phyloP scores from a whole-genome alignment of 2,113 vertebrate species.

The Limanda limanda region DNA sequence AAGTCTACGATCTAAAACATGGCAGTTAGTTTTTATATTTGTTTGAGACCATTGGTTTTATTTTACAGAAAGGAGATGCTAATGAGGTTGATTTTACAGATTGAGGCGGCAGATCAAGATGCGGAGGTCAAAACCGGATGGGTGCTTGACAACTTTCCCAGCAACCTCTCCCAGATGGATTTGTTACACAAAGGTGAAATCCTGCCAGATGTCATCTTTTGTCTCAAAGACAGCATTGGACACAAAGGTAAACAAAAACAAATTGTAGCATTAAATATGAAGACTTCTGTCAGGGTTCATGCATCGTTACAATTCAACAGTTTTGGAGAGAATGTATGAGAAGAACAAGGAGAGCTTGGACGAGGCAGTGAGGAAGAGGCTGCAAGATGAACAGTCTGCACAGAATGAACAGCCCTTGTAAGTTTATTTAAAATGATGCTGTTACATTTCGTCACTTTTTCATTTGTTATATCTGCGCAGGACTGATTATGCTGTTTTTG shows the following conservation, averaged over 20 bases:
- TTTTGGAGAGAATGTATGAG: constrained; percentile 77
- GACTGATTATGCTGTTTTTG: constrained; percentile 20
- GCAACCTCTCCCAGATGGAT: constrained; percentile 79
- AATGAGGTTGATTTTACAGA: constrained; percentile 63
- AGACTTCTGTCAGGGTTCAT: neutral
- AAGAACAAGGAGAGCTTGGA: constrained; percentile 81
- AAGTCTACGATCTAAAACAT: constrained; percentile 11
- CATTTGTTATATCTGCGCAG: neutral
- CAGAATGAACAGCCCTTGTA: constrained; percentile 60
- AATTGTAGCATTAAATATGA: neutral
- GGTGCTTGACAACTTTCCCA: constrained; percentile 92
- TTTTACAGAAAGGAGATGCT: neutral
- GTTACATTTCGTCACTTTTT: neutral
- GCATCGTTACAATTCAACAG: constrained; percentile 18
- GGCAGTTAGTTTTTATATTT: neutral
- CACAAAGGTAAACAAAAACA: constrained; percentile 69
- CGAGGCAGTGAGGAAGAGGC: constrained; percentile 72
- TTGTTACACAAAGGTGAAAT: constrained; percentile 79
- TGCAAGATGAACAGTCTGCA: constrained; percentile 66
- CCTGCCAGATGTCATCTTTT: constrained; percentile 86
- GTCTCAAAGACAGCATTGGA: constrained; percentile 81
- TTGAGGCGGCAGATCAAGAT: constrained; percentile 73
- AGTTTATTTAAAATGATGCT: constrained; percentile 30
- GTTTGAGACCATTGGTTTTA: neutral
- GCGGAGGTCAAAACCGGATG: constrained; percentile 85